phyloP scores from a whole-genome alignment of 2,113 vertebrate species.

The Hippocampus zosterae region DNA sequence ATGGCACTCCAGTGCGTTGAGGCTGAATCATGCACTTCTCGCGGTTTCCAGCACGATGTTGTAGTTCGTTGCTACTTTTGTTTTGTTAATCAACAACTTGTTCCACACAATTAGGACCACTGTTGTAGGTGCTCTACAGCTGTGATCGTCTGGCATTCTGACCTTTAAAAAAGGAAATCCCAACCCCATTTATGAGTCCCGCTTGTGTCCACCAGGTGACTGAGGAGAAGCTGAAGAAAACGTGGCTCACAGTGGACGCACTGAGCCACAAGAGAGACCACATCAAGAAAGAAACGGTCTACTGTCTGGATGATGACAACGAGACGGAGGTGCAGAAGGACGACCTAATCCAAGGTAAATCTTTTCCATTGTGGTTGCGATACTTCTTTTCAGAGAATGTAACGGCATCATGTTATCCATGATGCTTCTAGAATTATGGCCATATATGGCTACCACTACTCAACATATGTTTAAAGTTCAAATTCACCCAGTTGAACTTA shows the following conservation, averaged over 20 bases:
- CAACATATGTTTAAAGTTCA: background rate
- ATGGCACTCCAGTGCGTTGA: no score
- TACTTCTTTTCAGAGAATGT: background rate
- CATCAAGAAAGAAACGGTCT: conserved; percentile 83
- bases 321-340: conserved; percentile 89
- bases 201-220: conserved; percentile 71
- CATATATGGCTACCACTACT: background rate
- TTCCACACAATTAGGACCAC: background rate
- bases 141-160: background rate
- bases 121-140: background rate
- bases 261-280: conserved; percentile 79
- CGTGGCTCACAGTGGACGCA: conserved; percentile 84
- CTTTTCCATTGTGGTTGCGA: background rate
- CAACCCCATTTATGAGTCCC: background rate
- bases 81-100: no score
- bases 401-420: background rate
- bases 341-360: conserved; percentile 87
- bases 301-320: conserved; percentile 90
- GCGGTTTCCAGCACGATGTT: no score
- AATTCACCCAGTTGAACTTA: no score
- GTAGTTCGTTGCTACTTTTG: no score
- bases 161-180: background rate
- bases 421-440: background rate
- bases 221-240: conserved; percentile 82
- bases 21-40: no score